Base-by-base conservation (phyloP, 2,888 invertebrate species). In the Diaphora mendica region DNA sequence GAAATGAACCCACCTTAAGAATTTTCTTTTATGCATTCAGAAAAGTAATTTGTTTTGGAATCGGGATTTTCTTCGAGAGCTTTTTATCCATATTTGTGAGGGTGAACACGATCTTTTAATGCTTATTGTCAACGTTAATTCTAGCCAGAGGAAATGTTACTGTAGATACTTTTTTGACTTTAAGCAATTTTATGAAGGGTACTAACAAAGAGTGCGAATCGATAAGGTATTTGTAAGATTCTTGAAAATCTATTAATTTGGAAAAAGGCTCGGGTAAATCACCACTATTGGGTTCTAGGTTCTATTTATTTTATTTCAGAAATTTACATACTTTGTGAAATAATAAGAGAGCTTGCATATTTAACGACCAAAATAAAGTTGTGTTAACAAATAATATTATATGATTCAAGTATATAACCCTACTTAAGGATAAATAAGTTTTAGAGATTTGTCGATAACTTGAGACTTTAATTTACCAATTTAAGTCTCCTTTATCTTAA, bases 11-110 rank as follows among this genome's bases (percentile, higher is more conserved):
- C 81, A 79, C 73, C 78, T 81, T 78, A 70, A 76, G 77, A 83
- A 85, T 83, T 76, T 74, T 84, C 78, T 79, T 81, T 81, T 79
- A 72, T 77, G 78, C 71, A 82, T 82, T 76, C 74, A 73, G 76
- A 81, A 84, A 83, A 81, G 85, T 79, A 83, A 78, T 83, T 82
- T 80, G 74, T 76, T 76, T 73, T 70, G 70, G 70, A 74, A 77
- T 78, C n/a, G 71, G 70, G 71, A 79, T 81, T 82, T 76, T 72
- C 76, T 74, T 68, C 55, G 39, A 64, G 59, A 65, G 66, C 65
- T 82, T 77, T 84, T 79, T 79, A 77, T 82, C 59, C 74, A 77
- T 76, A 73, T 80, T 73, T 76, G 74, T 71, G 70, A 75, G 72
- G 66, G 75, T 75, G 79, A 76, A 78, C 72, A 72, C 70, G 70